These are phyloP conservation scores for Dysidea cf. avara DNA, from an alignment of 37 sponge, comb jelly and placozoan species.

Conservation along the genomic window DNA sequence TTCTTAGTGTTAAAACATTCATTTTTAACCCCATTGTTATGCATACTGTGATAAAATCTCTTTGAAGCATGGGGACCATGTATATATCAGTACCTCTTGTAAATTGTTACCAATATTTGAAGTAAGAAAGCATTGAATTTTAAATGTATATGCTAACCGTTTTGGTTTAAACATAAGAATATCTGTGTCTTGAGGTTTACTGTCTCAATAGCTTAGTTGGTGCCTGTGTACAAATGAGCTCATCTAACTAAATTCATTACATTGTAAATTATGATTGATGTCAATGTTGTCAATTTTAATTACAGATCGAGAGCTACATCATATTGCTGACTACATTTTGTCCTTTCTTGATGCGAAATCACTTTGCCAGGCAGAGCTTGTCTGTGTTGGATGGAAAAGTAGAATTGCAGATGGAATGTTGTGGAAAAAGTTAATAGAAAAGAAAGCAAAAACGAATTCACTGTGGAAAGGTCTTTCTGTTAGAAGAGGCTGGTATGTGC, in stretches of 20 bases:
- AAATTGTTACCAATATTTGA: too few species aligned
- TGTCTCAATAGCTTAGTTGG: not conserved
- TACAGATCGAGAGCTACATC: conserved; percentile 60
- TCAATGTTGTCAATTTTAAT: too few species aligned
- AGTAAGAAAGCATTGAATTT: too few species aligned
- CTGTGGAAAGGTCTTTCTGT: conserved; percentile 90
- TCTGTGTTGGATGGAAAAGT: conserved; percentile 83
- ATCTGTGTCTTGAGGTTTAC: not conserved
- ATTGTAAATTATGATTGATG: too few species aligned
- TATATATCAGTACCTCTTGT: too few species aligned
- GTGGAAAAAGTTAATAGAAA: conserved; percentile 93
- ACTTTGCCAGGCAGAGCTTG: conserved; percentile 91
- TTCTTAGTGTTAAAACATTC: too few species aligned
- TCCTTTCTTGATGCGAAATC: conserved; percentile 87
- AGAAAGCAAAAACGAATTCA: conserved; percentile 62
- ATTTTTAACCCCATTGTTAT: too few species aligned
- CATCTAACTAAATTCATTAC: not conserved
- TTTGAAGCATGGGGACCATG: too few species aligned
- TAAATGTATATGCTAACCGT: not conserved
- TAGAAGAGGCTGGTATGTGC: conserved; percentile 86
- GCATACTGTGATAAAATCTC: too few species aligned
- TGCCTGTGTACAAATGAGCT: not conserved
- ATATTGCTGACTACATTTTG: conserved; percentile 86
- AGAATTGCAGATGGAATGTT: conserved; percentile 84
- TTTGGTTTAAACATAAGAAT: conserved; percentile 1